Conservation (phyloP, 2,797 vertebrate species). For the Cynodonichthys magdalenae region DNA sequence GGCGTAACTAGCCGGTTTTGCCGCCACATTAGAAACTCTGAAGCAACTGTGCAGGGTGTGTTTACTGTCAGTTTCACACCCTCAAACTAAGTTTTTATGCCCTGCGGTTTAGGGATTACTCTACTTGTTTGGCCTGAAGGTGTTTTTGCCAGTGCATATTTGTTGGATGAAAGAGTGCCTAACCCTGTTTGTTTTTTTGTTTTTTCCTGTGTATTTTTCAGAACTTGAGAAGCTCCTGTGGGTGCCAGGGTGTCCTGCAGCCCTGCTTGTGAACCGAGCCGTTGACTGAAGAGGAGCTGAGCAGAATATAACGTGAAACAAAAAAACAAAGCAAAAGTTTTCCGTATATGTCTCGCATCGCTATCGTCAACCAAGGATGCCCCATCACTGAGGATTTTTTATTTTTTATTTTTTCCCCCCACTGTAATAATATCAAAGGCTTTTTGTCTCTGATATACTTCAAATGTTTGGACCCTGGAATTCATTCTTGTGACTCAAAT, state of each 20-base stretch:
- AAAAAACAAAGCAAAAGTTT: background rate
- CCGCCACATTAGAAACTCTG: slow-evolving; percentile 13
- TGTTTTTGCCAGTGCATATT: background rate
- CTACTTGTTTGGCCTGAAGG: background rate
- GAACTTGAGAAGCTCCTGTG: slow-evolving; percentile 75
- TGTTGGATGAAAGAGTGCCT: background rate
- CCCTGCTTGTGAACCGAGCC: slow-evolving; percentile 63
- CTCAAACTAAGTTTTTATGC: slow-evolving; percentile 1
- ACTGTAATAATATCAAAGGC: background rate
- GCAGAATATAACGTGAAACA: background rate
- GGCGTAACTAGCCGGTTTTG: slow-evolving; percentile 1
- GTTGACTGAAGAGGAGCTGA: background rate
- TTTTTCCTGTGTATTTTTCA: slow-evolving; percentile 47
- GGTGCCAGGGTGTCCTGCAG: slow-evolving; percentile 66
- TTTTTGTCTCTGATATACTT: background rate
- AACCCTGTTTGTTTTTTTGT: slow-evolving; percentile 5
- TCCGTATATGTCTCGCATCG: background rate
- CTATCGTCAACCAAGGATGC: background rate
- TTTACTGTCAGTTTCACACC: slow-evolving; percentile 24
- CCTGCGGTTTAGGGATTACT: slow-evolving; percentile 33
- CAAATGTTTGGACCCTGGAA: background rate
- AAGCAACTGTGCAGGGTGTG: slow-evolving; percentile 1
- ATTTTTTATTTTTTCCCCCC: background rate
- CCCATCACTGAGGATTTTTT: no score
- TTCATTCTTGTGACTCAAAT: slow-evolving; percentile 1